phyloP scores from a whole-genome alignment of 2,888 invertebrate genomes.

The Ophonus ardosiacus region DNA sequence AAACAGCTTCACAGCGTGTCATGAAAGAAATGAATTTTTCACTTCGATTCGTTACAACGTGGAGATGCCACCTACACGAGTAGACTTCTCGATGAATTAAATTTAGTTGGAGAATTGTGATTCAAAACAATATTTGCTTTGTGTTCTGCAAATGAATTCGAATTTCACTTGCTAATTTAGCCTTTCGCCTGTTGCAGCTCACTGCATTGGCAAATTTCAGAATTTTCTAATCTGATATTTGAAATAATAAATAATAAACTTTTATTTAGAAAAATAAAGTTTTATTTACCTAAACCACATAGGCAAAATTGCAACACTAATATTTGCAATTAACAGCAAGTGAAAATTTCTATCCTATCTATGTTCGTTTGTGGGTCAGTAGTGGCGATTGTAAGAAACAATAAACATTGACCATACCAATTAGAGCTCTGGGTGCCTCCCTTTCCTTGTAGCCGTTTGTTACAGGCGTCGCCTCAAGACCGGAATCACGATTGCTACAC shows the following conservation, averaged over 20 bases:
- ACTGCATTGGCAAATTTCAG: neutral
- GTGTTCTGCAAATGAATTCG: neutral
- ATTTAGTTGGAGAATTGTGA: constrained; percentile 20
- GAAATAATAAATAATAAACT: neutral
- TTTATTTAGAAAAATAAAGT: too few species aligned
- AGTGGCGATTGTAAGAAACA: constrained; percentile 46
- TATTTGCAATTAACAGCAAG: neutral
- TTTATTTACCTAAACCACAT: too few species aligned
- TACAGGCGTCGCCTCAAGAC: constrained; percentile 54
- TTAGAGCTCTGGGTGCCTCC: constrained; percentile 63
- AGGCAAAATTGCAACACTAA: neutral
- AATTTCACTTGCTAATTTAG: constrained; percentile 25
- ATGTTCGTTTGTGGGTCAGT: neutral
- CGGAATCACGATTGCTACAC: neutral
- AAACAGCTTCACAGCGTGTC: constrained; percentile 21
- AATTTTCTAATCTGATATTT: neutral
- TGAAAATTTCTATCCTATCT: neutral
- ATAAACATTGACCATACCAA: constrained; percentile 59
- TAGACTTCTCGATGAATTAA: constrained; percentile 23
- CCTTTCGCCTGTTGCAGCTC: constrained; percentile 26
- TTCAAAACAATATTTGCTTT: constrained; percentile 30
- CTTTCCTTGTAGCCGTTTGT: constrained; percentile 67
- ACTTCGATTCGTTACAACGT: constrained; percentile 22
- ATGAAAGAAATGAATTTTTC: constrained; percentile 49
- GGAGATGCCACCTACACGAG: constrained; percentile 1